Conservation (phyloP, 2,888 invertebrate species). For the Vesta saturnalis region DNA sequence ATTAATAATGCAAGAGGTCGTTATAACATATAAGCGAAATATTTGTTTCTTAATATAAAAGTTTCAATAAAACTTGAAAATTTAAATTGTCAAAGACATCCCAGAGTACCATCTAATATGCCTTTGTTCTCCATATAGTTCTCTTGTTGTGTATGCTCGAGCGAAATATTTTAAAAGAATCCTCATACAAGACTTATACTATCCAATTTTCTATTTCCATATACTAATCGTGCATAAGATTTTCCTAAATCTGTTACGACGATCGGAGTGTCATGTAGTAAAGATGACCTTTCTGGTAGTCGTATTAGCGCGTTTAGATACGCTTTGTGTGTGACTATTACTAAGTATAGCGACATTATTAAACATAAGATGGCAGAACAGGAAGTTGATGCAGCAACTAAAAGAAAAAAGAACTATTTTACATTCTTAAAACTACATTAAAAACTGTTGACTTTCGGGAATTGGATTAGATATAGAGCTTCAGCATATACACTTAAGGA, state of each 20-base stretch:
- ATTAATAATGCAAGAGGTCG: no score
- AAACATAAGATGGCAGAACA: not conserved
- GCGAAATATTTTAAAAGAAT: not conserved
- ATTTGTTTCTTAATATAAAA: not conserved
- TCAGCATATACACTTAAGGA: no score
- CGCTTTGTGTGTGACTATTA: not conserved
- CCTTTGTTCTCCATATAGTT: no score
- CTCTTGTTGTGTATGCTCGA: no score
- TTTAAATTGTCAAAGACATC: slow-evolving; percentile 1
- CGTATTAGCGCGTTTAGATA: not conserved
- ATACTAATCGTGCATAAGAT: not conserved
- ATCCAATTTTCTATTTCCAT: not conserved
- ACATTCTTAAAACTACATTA: no score
- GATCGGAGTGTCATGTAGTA: not conserved
- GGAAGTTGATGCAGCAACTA: not conserved
- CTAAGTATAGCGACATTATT: not conserved
- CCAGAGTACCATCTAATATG: not conserved
- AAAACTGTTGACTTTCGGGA: no score
- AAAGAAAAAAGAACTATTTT: not conserved
- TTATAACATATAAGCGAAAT: not conserved
- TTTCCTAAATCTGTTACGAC: not conserved
- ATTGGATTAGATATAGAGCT: no score
- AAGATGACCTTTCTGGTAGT: not conserved
- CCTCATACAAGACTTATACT: not conserved
- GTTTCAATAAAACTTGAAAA: not conserved